Base-by-base conservation (phyloP, 2,797 vertebrate genomes). In the Aselliscus stoliczkanus region DNA sequence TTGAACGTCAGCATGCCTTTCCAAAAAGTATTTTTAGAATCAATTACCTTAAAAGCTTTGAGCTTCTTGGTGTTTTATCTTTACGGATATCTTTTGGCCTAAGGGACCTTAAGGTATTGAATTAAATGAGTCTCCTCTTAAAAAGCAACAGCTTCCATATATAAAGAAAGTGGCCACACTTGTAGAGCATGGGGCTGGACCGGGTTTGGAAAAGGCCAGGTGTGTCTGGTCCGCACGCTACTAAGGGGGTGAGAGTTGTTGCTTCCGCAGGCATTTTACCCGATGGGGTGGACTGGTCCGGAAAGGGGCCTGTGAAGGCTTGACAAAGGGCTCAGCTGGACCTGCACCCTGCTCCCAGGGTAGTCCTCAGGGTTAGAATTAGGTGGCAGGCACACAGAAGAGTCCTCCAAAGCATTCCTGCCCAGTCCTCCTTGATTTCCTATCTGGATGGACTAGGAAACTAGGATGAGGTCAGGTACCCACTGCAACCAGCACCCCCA, bases 21-120 rank as follows among this genome's bases (percentile, higher is more conserved):
- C 83, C 91, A 67, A 88, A n/a, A 95, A 31, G 27, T 96, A 97
- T 97, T 97, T 98, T 97, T 96, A 97, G 96, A 97, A 96, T 34
- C 34, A 96, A 96, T 98, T 97, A 96, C 2, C 10, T 67, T 96
- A 94, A 98, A 91, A 96, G 47, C 9, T 92, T 93, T 95, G 80
- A 90, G 73, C 69, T 94, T 94, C 93, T 47, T 89, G 37, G 76
- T 87, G 83, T 94, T 82, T 95, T 97, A 97, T 97, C 95, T 95
- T 0, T 37, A 67, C 0, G 1, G 90, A 18, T 97, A 97, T 97
- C 87, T 97, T 94, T 70, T 87, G 31, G 31, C 88, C 84, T 83
- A 34, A 91, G 15, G 0, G 7, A 87, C 96, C 95, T 93, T 58
- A 58, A 31, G 87, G 87, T 88, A 73, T 39, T 87, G 80, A 96